A percentile compares a stretch with the other conserved stretches of the same genome.
These are phyloP conservation scores for Glaucidium brasilianum DNA, from an alignment of 2,113 vertebrate species.

Conservation along the genomic window DNA sequence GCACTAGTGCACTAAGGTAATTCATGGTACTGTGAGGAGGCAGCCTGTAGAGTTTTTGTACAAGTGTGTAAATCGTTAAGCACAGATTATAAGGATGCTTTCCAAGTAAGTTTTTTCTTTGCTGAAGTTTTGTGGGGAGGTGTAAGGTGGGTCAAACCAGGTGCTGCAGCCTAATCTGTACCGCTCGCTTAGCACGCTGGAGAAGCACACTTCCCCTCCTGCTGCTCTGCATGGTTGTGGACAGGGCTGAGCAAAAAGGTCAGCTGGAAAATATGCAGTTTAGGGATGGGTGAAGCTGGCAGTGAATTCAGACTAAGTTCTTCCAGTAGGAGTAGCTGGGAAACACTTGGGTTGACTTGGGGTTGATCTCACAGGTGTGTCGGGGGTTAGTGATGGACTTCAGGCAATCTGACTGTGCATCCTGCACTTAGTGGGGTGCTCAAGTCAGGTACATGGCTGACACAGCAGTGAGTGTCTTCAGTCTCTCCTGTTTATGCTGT, in stretches of 20 bases:
- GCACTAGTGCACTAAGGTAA: not conserved
- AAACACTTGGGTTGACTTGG: not conserved
- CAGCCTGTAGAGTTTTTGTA: not conserved
- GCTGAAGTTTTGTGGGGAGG: not conserved
- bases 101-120: not conserved
- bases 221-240: accelerated
- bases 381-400: not conserved
- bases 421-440: not conserved
- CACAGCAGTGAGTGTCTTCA: not conserved
- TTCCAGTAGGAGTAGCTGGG: not conserved
- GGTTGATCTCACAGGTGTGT: not conserved
- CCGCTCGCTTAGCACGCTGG: accelerated
- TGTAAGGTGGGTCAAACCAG: not conserved
- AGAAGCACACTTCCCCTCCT: not conserved
- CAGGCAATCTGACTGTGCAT: not conserved
- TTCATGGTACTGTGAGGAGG: not conserved
- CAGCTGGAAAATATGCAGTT: not conserved
- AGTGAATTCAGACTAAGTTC: not conserved
- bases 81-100: not conserved
- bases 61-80: not conserved
- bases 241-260: not conserved
- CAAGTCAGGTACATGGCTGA: not conserved
- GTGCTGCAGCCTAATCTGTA: accelerated
- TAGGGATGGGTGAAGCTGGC: not conserved
- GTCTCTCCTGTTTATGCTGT: not conserved